Conservation (phyloP, 2,888 invertebrate genomes). For the Lagria hirta region DNA sequence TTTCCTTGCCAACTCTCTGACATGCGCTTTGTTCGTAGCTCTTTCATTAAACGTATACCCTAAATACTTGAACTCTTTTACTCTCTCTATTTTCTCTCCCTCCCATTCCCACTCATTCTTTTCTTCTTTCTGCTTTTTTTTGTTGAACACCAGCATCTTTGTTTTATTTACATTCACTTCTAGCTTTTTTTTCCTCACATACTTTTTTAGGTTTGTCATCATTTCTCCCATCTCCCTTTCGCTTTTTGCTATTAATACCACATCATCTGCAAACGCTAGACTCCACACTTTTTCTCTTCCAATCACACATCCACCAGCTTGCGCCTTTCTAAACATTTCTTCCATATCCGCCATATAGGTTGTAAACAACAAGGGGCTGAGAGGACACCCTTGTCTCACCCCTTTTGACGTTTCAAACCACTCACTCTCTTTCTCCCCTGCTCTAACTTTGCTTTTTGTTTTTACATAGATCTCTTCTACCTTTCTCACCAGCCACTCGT, state of each 20-base stretch:
- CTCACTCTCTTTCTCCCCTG: too few relatives aligned
- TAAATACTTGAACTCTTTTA: neutral
- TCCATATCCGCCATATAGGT: neutral
- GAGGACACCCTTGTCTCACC: neutral
- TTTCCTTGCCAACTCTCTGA: neutral
- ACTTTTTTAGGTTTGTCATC: neutral
- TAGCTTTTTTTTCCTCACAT: neutral
- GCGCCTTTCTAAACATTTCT: neutral
- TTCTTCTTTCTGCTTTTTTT: neutral
- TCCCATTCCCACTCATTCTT: neutral
- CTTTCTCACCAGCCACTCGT: too few relatives aligned
- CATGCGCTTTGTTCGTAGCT: neutral
- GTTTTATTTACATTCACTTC: neutral
- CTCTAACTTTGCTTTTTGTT: too few relatives aligned
- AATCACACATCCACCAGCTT: neutral
- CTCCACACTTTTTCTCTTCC: neutral
- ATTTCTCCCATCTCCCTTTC: neutral
- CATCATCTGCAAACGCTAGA: neutral
- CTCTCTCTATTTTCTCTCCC: neutral
- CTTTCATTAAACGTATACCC: neutral
- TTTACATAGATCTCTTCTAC: too few relatives aligned
- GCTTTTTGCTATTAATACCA: neutral
- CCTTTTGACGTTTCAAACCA: too few relatives aligned
- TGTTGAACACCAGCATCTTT: neutral
- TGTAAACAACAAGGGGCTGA: neutral